Base-by-base conservation (phyloP, 2,113 vertebrate species). In the Serilophus lunatus region DNA sequence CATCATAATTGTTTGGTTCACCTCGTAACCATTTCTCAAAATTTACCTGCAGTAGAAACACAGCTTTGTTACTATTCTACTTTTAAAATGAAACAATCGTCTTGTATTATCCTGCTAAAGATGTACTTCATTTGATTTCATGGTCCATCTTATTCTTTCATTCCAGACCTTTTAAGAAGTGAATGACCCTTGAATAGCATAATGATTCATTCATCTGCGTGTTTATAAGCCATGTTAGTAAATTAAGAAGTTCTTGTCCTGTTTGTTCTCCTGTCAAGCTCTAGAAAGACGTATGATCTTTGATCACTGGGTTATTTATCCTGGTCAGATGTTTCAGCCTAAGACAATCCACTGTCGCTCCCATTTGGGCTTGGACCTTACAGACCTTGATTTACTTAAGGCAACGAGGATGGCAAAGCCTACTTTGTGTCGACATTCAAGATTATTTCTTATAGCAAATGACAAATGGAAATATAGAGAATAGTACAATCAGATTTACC, bases 1-100 rank as follows among this genome's bases (percentile, higher is more conserved):
- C 98, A 40, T 99, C 98, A 74, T 98, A 96, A 97, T 99, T 99
- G 96, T 99, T 99, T 53, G 99, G 99, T 95, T 99, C 99, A 31
- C 99, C 99, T 50, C 60, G 98, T 64, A 92, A 94, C 98, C 98
- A 99, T 53, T 98, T 98, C 90, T 98, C 98, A 98, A 95, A 99
- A 53, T 84, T 94, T 26, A 98, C 96, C 99, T 99, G 35, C 33
- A 79, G 71, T 25, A 36, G 64, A 95, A 93, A 95, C 7, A 95
- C 56, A 92, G 22, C 3, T 64, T 61, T 53, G 16, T 88, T 61
- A 90, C 1, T 70, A 7, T 60, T 85, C 86, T 81, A 23, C 13
- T 84, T 70, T 72, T 49, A 18, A 78, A 54, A 36, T 20, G 33
- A 80, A 70, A 56, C 5, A 35, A 18, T 49, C 64, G 13, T 71